phyloP scores from a whole-genome alignment of 2,797 vertebrate species.

The Tragopan temminckii region DNA sequence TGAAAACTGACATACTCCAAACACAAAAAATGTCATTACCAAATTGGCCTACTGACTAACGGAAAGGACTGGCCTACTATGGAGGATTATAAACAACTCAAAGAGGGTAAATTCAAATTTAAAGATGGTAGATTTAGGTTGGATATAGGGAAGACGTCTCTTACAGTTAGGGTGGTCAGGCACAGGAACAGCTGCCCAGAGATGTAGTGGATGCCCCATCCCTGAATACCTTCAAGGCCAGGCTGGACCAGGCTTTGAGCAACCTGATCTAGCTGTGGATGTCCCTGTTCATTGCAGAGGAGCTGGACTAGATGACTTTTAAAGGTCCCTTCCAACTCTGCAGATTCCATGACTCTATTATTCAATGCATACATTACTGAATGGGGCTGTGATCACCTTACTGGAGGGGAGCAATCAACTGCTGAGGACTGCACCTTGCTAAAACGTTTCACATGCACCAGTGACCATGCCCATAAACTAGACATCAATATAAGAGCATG shows the following conservation, averaged over 20 bases:
- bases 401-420: not conserved
- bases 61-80: not conserved
- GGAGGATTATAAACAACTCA: fast-evolving
- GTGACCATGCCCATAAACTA: not conserved
- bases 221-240: not conserved
- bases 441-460: not conserved
- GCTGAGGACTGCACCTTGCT: not conserved
- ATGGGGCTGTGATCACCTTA: not conserved
- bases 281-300: not conserved
- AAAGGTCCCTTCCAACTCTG: not conserved
- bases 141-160: too few species aligned
- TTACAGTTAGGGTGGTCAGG: not conserved
- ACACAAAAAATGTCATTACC: not conserved
- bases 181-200: not conserved
- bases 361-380: not conserved
- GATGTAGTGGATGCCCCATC: not conserved
- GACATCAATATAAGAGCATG: not conserved
- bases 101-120: not conserved
- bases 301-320: not conserved
- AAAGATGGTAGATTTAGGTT: too few species aligned
- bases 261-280: not conserved
- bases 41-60: not conserved
- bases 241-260: not conserved
- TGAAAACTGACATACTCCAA: not conserved
- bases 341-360: too few species aligned